These are phyloP conservation scores for Ceratosolen solmsi DNA, from an alignment of 1,140 invertebrate genomes.

Conservation along the genomic window DNA sequence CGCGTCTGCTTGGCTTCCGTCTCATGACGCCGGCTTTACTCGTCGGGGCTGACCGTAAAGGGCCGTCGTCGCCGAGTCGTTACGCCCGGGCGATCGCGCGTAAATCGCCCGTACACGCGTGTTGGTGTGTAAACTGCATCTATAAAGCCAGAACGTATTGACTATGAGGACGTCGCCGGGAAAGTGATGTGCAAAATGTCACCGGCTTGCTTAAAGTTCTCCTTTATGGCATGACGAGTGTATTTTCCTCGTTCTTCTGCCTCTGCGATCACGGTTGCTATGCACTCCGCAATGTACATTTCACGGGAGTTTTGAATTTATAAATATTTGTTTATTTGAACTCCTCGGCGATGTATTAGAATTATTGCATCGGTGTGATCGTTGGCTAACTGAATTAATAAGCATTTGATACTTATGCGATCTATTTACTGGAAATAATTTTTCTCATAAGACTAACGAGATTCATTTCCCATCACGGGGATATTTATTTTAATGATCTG, in stretches of 20 bases:
- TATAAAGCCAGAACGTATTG: not conserved
- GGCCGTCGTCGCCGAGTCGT: not conserved
- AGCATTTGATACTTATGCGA: too few relatives aligned
- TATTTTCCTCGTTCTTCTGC: not conserved
- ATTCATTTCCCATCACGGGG: too few relatives aligned
- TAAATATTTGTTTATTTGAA: not conserved
- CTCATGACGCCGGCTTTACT: not conserved
- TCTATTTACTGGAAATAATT: too few relatives aligned
- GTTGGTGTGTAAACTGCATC: not conserved
- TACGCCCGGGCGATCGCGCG: not conserved
- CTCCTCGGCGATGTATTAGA: too few relatives aligned
- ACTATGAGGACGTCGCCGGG: not conserved
- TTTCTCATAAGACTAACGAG: too few relatives aligned
- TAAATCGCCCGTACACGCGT: not conserved
- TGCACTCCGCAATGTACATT: too few relatives aligned
- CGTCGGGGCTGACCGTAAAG: not conserved
- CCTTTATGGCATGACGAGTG: conserved; percentile 3
- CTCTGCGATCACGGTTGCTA: too few relatives aligned
- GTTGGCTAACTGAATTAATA: too few relatives aligned
- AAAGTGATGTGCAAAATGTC: not conserved
- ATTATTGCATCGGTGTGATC: too few relatives aligned
- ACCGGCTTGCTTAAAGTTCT: not conserved
- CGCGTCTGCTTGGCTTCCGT: not conserved
- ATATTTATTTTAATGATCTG: too few relatives aligned
- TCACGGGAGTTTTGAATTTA: not conserved